These are phyloP conservation scores for Machaerirhynchus nigripectus DNA, from an alignment of 2,113 vertebrate genomes.

Conservation along the genomic window DNA sequence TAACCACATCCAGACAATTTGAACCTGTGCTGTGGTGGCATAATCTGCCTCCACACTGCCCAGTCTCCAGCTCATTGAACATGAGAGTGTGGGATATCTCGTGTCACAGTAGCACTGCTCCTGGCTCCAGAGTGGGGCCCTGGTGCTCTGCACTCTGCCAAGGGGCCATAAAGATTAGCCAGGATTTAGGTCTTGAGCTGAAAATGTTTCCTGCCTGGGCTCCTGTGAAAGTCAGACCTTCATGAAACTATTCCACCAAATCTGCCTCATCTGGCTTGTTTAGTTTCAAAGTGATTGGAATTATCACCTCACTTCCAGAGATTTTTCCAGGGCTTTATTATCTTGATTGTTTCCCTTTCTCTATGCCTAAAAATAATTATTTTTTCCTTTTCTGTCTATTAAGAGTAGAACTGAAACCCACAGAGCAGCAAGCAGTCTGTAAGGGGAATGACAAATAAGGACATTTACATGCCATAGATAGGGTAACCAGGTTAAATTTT, in stretches of 20 bases:
- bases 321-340: neutral
- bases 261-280: neutral
- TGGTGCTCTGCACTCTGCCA: neutral
- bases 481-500: neutral
- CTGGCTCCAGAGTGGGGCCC: accelerated
- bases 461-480: neutral
- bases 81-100: neutral
- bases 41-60: neutral
- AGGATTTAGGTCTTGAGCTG: neutral
- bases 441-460: neutral
- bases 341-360: neutral
- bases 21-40: neutral
- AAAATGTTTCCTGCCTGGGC: neutral
- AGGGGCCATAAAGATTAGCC: neutral
- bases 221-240: neutral
- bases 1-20: neutral
- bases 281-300: neutral
- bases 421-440: neutral
- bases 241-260: neutral
- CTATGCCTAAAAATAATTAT: neutral
- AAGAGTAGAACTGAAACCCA: neutral
- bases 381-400: neutral
- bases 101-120: neutral
- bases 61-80: neutral
- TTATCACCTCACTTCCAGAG: neutral